A percentile compares a stretch with the other conserved stretches of the same genome.
Evolutionary conservation across 1,140 invertebrate genomes (phyloP).

Genomic region (Leptonema lineaticorne): DNA sequence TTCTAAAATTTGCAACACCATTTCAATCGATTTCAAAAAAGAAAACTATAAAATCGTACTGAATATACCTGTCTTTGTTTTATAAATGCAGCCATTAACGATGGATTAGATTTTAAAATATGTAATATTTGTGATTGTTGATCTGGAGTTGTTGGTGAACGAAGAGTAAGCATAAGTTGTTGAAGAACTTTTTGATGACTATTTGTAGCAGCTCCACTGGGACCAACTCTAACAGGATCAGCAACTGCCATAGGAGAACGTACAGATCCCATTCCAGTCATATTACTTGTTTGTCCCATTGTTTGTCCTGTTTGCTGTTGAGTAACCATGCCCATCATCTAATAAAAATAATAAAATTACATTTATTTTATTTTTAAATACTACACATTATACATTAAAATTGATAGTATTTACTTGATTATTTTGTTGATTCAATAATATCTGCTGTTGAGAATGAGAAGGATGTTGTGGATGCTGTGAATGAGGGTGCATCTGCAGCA

Average conservation of each 20-base stretch:
- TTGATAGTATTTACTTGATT: conserved; percentile 35
- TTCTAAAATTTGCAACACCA: conserved; percentile 45
- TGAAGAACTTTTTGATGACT: conserved; percentile 81
- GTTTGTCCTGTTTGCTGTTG: conserved; percentile 40
- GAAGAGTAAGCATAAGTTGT: conserved; percentile 85
- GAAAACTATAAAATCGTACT: not conserved
- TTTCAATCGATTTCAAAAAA: not conserved
- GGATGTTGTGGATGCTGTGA: conserved; percentile 53
- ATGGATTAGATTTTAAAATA: conserved; percentile 93
- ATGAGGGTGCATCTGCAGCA: conserved; percentile 39
- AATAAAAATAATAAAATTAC: not conserved
- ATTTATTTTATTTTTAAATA: not conserved
- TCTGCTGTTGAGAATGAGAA: conserved; percentile 51
- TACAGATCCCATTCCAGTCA: conserved; percentile 42
- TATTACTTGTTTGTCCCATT: conserved; percentile 38
- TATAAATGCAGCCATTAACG: conserved; percentile 95
- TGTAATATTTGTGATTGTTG: conserved; percentile 91
- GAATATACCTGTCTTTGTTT: conserved; percentile 76
- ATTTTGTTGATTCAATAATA: conserved; percentile 49
- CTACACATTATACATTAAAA: not conserved
- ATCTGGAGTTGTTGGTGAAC: conserved; percentile 85
- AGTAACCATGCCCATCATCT: conserved; percentile 47
- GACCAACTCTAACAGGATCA: conserved; percentile 52
- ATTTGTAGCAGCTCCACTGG: conserved; percentile 48
- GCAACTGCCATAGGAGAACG: conserved; percentile 44